These are phyloP conservation scores for Bradynema listronoti DNA, from an alignment of 1,140 invertebrate genomes.

Conservation along the genomic window DNA sequence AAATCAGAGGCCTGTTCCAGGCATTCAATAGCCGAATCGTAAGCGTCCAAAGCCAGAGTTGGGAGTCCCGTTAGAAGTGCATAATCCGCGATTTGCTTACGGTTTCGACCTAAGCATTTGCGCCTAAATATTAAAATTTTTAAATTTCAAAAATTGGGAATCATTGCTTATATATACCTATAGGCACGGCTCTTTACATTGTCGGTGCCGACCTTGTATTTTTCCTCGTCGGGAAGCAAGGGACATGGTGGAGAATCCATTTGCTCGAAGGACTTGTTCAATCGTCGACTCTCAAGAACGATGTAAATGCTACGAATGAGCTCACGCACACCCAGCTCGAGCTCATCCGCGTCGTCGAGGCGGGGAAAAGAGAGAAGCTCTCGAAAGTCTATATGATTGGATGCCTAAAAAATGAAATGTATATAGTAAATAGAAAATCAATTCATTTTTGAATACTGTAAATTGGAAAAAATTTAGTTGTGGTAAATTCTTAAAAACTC, in stretches of 20 bases:
- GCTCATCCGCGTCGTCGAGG: slow-evolving; percentile 37
- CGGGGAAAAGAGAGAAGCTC: slow-evolving; percentile 26
- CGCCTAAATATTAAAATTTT: slow-evolving; percentile 27
- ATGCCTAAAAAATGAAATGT: slow-evolving; percentile 5
- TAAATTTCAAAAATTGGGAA: neutral
- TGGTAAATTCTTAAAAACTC: neutral
- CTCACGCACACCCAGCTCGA: slow-evolving; percentile 48
- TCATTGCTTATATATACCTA: slow-evolving; percentile 16
- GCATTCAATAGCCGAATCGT: slow-evolving; percentile 45
- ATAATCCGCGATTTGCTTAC: slow-evolving; percentile 55
- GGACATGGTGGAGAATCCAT: slow-evolving; percentile 45
- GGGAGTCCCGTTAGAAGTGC: slow-evolving; percentile 48
- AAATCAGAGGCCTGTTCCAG: slow-evolving; percentile 47
- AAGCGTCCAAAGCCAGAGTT: slow-evolving; percentile 45
- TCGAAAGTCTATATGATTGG: slow-evolving; percentile 13
- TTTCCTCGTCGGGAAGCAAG: slow-evolving; percentile 48
- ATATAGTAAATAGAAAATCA: neutral
- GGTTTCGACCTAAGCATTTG: slow-evolving; percentile 50
- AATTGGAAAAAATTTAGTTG: slow-evolving; percentile 13
- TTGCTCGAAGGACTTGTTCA: slow-evolving; percentile 48
- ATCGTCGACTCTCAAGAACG: slow-evolving; percentile 46
- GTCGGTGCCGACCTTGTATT: slow-evolving; percentile 47
- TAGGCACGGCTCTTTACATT: slow-evolving; percentile 49
- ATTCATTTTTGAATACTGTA: slow-evolving; percentile 2
- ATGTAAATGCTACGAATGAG: slow-evolving; percentile 50